Conservation (phyloP, 2,797 vertebrate genomes). For the Lagorchestes hirsutus region DNA sequence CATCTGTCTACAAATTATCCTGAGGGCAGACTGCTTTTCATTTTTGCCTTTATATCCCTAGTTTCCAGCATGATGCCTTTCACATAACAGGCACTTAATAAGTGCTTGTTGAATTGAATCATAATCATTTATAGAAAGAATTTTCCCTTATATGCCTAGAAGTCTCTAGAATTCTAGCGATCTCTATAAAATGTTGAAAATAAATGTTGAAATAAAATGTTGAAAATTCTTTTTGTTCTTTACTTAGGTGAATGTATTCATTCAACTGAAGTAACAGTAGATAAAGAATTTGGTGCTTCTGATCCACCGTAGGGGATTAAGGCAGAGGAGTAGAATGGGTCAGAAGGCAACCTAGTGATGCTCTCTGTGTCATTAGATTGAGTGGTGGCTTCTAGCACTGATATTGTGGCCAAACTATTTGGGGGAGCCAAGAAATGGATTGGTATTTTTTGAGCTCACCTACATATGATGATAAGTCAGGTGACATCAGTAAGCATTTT, state of each 20-base stretch:
- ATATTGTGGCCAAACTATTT: neutral
- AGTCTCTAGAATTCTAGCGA: neutral
- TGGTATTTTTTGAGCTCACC: neutral
- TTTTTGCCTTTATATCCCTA: neutral
- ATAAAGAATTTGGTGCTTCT: neutral
- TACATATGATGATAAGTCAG: neutral
- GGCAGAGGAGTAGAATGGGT: neutral
- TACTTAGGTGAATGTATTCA: neutral
- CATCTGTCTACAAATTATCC: neutral
- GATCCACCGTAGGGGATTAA: neutral
- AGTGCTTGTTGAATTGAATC: neutral
- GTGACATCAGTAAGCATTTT: neutral
- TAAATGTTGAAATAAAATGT: neutral
- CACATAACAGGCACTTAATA: neutral
- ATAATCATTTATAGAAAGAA: neutral
- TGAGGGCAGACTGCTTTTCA: neutral
- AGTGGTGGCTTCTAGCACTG: neutral
- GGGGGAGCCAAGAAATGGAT: neutral
- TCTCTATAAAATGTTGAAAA: neutral
- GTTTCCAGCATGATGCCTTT: neutral
- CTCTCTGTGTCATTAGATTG: neutral
- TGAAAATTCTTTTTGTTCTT: neutral
- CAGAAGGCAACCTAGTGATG: neutral
- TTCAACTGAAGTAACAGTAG: conserved; percentile 2
- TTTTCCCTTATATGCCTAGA: neutral